Conservation (phyloP, 1,140 invertebrate species). For the Eufriesea mexicana region DNA sequence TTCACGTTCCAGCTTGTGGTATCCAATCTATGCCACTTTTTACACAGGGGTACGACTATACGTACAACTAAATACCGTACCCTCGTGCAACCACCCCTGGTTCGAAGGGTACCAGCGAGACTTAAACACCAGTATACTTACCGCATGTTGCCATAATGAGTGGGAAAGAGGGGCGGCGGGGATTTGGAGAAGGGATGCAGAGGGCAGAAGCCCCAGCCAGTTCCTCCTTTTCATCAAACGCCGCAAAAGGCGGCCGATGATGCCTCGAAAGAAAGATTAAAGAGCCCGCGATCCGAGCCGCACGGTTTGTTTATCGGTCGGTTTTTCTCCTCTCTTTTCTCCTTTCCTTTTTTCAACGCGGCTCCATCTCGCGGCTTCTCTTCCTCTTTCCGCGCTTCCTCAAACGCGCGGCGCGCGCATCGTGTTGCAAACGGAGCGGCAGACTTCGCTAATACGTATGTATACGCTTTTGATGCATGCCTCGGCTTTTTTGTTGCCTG, state of each 20-base stretch:
- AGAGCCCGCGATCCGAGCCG: slow-evolving; percentile 75
- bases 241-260: slow-evolving; percentile 69
- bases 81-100: slow-evolving; percentile 36
- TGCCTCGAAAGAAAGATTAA: slow-evolving; percentile 78
- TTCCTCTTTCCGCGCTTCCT: slow-evolving; percentile 30
- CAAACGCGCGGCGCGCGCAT: slow-evolving; percentile 14
- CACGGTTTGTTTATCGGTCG: slow-evolving; percentile 77
- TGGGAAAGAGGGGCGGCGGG: slow-evolving; percentile 43
- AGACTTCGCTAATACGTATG: background rate
- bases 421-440: background rate
- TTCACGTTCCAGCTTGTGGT: slow-evolving; percentile 25
- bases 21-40: slow-evolving; percentile 49
- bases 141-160: slow-evolving; percentile 81
- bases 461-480: background rate
- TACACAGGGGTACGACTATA: slow-evolving; percentile 29
- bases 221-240: slow-evolving; percentile 69
- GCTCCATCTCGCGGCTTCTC: slow-evolving; percentile 19
- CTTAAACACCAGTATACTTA: slow-evolving; percentile 77
- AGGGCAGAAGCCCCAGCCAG: slow-evolving; percentile 28
- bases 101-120: slow-evolving; percentile 64
- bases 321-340: slow-evolving; percentile 44
- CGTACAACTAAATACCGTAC: slow-evolving; percentile 49
- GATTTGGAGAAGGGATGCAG: background rate
- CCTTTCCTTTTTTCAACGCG: background rate
- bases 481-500: background rate